Evolutionary conservation across 2,888 invertebrate genomes (phyloP), one percentile per base, ranked within the genome.

Genomic region (Exephanes ischioxanthus): DNA sequence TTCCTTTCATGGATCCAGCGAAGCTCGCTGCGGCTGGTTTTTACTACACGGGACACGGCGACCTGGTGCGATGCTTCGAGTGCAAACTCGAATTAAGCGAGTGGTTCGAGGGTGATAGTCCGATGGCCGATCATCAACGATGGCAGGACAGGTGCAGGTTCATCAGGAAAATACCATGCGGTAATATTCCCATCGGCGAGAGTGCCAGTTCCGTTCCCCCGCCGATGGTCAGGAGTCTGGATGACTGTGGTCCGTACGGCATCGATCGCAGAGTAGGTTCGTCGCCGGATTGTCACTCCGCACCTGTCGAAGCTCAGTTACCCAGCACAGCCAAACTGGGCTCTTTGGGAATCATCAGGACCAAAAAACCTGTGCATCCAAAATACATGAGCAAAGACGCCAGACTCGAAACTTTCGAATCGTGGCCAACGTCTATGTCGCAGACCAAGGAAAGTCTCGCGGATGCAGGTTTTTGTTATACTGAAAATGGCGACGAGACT

Each of bases 391-490:
- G 97, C 14, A 95, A 96, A 84, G 96, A 97, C 71, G 96, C 96
- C 11, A 95, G 98, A 48, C 91, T 97, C 61, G 95, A 95, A 83
- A 96, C 97, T 26, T 98, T 97, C 92, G 95, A 95, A 71, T 96
- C 96, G 86, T 99, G 99, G 98, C 98, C 98, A 0, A 95, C 96
- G 79, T 95, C 96, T 75, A 96, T 98, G 94, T 96, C 96, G 85
- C 98, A 98, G 92, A 97, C 96, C 86, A 97, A 98, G 0, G 96
- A 96, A 84, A 96, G 97, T 80, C 94, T 99, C 77, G 97, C 97
- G 14, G 97, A 97, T 88, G 98, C 99, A 58, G 99, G 99, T 51
- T 99, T 99, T 94, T 99, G 97, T 93, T 99, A 98, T 92, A 97
- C 97, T 7, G 98, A 98, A 88, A 95, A 96, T 85, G 97, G 97